These are phyloP conservation scores for Apodemia hepburni DNA, from an alignment of 2,888 invertebrate species.

Conservation along the genomic window DNA sequence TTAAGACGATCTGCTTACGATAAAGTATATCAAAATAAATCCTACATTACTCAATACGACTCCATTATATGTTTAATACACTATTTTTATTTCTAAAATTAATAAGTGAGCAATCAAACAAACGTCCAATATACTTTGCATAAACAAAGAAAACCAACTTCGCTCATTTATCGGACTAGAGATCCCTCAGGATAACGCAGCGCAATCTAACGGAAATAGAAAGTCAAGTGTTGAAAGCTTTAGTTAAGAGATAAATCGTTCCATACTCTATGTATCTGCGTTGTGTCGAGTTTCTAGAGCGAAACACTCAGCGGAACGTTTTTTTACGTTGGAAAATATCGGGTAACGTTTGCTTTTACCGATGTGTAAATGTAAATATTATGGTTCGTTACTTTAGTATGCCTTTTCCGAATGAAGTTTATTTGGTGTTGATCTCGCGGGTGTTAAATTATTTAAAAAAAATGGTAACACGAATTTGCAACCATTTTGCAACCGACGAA, in stretches of 20 bases:
- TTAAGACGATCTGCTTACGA: too few relatives aligned
- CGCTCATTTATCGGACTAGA: slow-evolving; percentile 56
- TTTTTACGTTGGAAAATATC: slow-evolving; percentile 12
- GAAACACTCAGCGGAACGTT: slow-evolving; percentile 15
- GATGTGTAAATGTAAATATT: slow-evolving; percentile 7
- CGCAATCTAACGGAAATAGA: slow-evolving; percentile 63
- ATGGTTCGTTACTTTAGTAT: slow-evolving; percentile 9
- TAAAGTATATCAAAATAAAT: too few relatives aligned
- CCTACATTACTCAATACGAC: too few relatives aligned
- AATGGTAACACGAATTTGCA: neutral
- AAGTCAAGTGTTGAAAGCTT: slow-evolving; percentile 62
- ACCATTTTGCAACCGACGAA: too few relatives aligned
- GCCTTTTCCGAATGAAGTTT: neutral
- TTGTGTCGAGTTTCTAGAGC: slow-evolving; percentile 14
- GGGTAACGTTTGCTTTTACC: slow-evolving; percentile 1
- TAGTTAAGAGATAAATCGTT: slow-evolving; percentile 53
- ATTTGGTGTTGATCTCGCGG: slow-evolving; percentile 1
- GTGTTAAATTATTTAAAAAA: neutral
- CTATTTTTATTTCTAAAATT: too few relatives aligned
- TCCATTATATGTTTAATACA: too few relatives aligned
- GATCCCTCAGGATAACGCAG: slow-evolving; percentile 54
- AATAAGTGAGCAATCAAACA: neutral
- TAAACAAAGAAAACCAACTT: slow-evolving; percentile 54
- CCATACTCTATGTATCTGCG: slow-evolving; percentile 7
- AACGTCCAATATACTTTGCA: slow-evolving; percentile 3